Evolutionary conservation across 2,888 invertebrate genomes (phyloP), one percentile per base, ranked within the genome.

Genomic region (Tanytarsus gracilentus): DNA sequence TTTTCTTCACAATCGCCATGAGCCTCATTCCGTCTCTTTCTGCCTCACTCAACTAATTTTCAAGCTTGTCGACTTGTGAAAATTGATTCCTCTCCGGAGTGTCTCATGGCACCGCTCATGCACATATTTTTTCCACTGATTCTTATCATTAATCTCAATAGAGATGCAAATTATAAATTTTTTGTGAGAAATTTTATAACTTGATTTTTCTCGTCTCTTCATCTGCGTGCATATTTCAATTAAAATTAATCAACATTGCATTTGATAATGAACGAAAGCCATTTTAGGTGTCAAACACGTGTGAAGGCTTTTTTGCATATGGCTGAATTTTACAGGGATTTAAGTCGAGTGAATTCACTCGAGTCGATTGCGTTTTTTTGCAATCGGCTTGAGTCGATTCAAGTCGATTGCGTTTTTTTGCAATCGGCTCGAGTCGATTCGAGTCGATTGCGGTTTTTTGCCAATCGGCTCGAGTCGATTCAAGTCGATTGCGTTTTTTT

Each of bases 121-220:
- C 58, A 48, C n/a, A n/a, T n/a, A n/a, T n/a, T n/a, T n/a, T n/a
- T n/a, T n/a, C n/a, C n/a, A n/a, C n/a, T n/a, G n/a, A n/a, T 48
- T 58, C 58, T 58, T 58, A 58, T 58, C 58, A 58, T 58, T 58
- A 58, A 58, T 58, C 58, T 58, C 58, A 58, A 58, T 58, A 58
- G 44, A 58, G 40, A 48, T 30, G 11, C 23, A 27, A 23, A 11
- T 6, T 29, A 14, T 26, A 25, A 26, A 50, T 9, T n/a, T n/a
- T n/a, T n/a, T n/a, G n/a, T 5, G 6, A 30, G 30, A 30, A 30
- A 30, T 9, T 6, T 6, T 6, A 30, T 8, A 30, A 30, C 18
- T 44, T 36, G 14, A 36, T 36, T 36, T 14, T 3, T 36, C 14
- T 36, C 21, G 44, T 18, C 9, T 44, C 23, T 18, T 8, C 8